Percentiles rank a stretch among this genome's conserved stretches.
Conservation (phyloP, 2,797 vertebrate genomes). For the Phoxinus dragarum region DNA sequence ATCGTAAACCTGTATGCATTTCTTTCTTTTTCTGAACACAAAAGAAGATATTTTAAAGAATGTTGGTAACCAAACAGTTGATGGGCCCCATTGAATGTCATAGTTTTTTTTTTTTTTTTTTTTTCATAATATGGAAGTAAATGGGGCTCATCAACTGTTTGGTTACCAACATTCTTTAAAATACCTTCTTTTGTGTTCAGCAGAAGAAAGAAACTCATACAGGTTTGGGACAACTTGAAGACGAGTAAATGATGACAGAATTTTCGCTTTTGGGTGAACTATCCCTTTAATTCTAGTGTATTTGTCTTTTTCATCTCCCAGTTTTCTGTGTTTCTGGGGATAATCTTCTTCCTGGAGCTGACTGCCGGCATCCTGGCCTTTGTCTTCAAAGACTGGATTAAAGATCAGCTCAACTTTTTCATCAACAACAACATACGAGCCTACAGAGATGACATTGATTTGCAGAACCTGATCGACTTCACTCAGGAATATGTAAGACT, state of each 20-base stretch:
- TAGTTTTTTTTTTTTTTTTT: no score
- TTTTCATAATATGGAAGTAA: not conserved
- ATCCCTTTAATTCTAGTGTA: not conserved
- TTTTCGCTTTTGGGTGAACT: no score
- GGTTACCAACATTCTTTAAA: not conserved
- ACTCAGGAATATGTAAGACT: slow-evolving; percentile 98
- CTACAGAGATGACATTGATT: slow-evolving; percentile 97
- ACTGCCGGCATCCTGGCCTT: slow-evolving; percentile 96
- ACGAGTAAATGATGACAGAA: not conserved
- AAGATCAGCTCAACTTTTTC: slow-evolving; percentile 98
- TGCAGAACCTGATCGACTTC: slow-evolving; percentile 99
- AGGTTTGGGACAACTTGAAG: not conserved
- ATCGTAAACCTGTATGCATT: not conserved
- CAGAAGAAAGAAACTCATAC: not conserved
- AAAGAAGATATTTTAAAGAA: no score
- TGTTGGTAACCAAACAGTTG: no score
- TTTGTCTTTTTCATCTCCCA: slow-evolving; percentile 61
- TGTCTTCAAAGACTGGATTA: slow-evolving; percentile 99
- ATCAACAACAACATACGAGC: slow-evolving; percentile 99
- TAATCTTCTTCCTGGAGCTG: slow-evolving; percentile 99
- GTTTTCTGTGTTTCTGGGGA: slow-evolving; percentile 99
- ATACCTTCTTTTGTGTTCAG: not conserved
- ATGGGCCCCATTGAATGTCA: no score
- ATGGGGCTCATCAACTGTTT: no score
- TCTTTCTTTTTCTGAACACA: no score